phyloP scores from a whole-genome alignment of 2,113 vertebrate genomes.

The Callithrix jacchus region DNA sequence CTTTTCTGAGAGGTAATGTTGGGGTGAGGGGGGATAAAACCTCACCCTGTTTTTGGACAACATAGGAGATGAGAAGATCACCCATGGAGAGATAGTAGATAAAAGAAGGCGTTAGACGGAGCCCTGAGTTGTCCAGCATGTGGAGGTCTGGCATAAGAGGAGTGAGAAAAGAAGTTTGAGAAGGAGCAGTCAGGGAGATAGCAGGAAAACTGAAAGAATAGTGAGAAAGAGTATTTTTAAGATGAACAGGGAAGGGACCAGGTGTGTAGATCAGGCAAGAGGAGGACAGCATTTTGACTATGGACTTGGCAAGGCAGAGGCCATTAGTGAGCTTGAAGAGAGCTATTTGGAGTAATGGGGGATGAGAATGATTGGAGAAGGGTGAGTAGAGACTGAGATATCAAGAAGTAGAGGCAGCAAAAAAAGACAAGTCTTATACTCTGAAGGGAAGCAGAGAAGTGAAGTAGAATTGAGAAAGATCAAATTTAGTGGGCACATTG shows the following conservation, averaged over 20 bases:
- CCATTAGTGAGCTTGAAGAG: not conserved
- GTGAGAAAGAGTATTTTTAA: not conserved
- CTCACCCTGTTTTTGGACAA: not conserved
- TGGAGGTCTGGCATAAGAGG: not conserved
- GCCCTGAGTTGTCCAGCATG: not conserved
- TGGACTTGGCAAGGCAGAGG: not conserved
- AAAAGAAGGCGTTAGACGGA: not conserved
- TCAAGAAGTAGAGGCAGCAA: not conserved
- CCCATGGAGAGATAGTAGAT: not conserved
- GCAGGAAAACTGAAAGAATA: not conserved
- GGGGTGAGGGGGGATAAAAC: not conserved
- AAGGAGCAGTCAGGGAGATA: not conserved
- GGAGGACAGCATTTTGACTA: not conserved
- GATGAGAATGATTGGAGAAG: not conserved
- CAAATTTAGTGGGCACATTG: not conserved
- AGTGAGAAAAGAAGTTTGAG: not conserved
- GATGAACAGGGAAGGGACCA: not conserved
- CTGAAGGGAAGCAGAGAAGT: not conserved
- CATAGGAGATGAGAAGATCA: not conserved
- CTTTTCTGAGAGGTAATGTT: slow-evolving; percentile 15
- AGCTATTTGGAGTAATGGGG: not conserved
- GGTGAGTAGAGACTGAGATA: not conserved
- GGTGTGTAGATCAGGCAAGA: not conserved
- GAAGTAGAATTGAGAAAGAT: not conserved
- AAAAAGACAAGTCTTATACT: not conserved